Percentiles rank a stretch among this genome's conserved stretches.
Conservation (phyloP, 2,113 vertebrate species). For the Macquaria ambigua region DNA sequence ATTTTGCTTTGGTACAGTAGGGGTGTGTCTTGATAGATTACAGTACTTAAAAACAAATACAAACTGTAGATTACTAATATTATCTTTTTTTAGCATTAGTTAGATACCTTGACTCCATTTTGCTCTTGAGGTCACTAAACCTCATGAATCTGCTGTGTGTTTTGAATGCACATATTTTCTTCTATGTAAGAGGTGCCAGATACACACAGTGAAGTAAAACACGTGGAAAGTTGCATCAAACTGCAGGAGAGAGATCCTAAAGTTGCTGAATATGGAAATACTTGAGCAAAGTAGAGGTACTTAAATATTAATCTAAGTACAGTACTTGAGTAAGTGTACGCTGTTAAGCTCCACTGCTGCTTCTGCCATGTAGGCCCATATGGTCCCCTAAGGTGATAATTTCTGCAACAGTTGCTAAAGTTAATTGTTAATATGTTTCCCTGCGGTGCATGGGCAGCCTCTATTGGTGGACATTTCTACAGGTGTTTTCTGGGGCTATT, state of each 20-base stretch:
- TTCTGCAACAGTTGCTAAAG: constrained; percentile 67
- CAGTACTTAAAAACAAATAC: neutral
- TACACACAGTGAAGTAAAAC: neutral
- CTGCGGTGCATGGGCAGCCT: constrained; percentile 22
- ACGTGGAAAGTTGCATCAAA: constrained; percentile 28
- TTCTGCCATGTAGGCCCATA: constrained; percentile 33
- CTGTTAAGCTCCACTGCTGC: constrained; percentile 48
- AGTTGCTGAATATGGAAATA: constrained; percentile 72
- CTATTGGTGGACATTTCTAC: neutral
- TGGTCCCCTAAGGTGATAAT: constrained; percentile 55
- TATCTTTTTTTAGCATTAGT: neutral
- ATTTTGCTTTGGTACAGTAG: neutral
- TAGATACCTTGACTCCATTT: neutral
- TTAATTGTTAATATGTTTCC: constrained; percentile 72
- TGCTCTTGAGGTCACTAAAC: neutral
- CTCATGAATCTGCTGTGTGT: neutral
- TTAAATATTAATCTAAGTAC: constrained; percentile 76
- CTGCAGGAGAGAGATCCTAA: constrained; percentile 37
- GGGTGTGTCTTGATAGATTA: neutral
- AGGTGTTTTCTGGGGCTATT: constrained; percentile 10
- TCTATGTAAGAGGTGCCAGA: neutral
- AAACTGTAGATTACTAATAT: neutral
- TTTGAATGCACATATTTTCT: neutral
- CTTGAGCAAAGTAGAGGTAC: constrained; percentile 41
- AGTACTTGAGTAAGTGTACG: constrained; percentile 63